phyloP scores from a whole-genome alignment of 2,888 invertebrate genomes.

The Ischnura elegans region DNA sequence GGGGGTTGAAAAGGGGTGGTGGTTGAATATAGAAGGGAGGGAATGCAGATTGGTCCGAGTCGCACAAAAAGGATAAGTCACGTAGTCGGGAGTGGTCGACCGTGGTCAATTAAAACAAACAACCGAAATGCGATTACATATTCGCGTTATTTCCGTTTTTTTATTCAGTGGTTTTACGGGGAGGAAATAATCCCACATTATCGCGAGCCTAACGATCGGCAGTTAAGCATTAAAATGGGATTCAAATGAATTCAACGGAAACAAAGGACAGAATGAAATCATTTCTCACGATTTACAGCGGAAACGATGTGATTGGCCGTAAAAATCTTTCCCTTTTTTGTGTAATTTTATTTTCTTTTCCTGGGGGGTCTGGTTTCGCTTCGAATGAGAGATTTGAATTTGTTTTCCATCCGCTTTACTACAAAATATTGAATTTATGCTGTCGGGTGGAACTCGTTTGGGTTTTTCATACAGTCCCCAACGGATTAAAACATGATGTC shows the following conservation, averaged over 20 bases:
- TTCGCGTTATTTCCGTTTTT: slow-evolving; percentile 34
- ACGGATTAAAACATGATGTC: slow-evolving; percentile 1
- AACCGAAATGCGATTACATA: slow-evolving; percentile 49
- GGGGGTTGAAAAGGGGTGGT: background rate
- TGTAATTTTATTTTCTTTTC: too few species aligned
- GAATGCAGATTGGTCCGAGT: background rate
- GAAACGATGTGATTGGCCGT: slow-evolving; percentile 28
- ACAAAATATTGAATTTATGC: slow-evolving; percentile 18
- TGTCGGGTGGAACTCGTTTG: background rate
- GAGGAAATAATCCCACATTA: slow-evolving; percentile 45
- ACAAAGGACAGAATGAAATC: slow-evolving; percentile 42
- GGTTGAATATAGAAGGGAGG: background rate
- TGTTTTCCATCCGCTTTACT: slow-evolving; percentile 4
- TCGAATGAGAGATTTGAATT: slow-evolving; percentile 11
- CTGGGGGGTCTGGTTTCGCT: background rate
- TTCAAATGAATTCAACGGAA: slow-evolving; percentile 24
- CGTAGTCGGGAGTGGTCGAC: slow-evolving; percentile 27
- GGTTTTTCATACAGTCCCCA: background rate
- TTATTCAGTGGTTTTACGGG: slow-evolving; percentile 29
- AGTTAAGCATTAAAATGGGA: slow-evolving; percentile 28
- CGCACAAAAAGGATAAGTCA: slow-evolving; percentile 43
- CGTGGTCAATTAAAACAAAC: slow-evolving; percentile 53
- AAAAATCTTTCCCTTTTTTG: background rate
- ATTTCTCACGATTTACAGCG: slow-evolving; percentile 44
- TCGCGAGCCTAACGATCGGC: slow-evolving; percentile 22